These are phyloP conservation scores for Lagodon rhomboides DNA, from an alignment of 2,797 vertebrate genomes.

Conservation along the genomic window DNA sequence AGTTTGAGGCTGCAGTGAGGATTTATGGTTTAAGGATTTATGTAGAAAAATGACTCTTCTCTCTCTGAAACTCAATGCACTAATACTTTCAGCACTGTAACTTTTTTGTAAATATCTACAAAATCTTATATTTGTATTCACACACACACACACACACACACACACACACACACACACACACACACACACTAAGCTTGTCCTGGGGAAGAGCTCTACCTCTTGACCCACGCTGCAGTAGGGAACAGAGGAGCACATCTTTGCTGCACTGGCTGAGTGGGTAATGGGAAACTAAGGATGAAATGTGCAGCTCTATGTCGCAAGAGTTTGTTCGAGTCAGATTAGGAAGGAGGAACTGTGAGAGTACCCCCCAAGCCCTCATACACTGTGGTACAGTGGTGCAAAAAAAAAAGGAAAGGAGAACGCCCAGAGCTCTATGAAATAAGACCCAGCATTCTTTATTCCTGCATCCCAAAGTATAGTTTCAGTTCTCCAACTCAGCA, in stretches of 20 bases:
- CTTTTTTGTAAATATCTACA: conserved; percentile 25
- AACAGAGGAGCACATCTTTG: conserved; percentile 28
- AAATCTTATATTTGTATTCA: background rate
- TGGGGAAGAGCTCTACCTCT: conserved; percentile 35
- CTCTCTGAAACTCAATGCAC: background rate
- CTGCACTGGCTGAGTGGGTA: conserved; percentile 16
- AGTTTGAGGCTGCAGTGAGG: conserved; percentile 24
- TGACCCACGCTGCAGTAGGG: conserved; percentile 34
- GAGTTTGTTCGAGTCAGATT: conserved; percentile 51
- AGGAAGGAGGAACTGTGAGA: conserved; percentile 23
- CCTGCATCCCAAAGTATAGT: conserved; percentile 16
- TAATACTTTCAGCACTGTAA: conserved; percentile 19
- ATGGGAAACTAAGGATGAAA: conserved; percentile 40
- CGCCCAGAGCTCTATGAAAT: conserved; percentile 26
- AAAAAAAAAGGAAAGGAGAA: conserved; percentile 26
- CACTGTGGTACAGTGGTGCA: background rate
- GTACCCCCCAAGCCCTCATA: conserved; percentile 8
- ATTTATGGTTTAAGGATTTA: conserved; percentile 45
- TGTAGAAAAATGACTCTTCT: conserved; percentile 33
- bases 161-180: background rate
- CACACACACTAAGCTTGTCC: conserved; percentile 19
- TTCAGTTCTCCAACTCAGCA: conserved; percentile 22
- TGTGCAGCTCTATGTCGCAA: conserved; percentile 11
- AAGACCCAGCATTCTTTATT: conserved; percentile 46
- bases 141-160: background rate